Evolutionary conservation across 1,140 invertebrate species (phyloP).

Genomic region (Cardiocondyla obscurior): DNA sequence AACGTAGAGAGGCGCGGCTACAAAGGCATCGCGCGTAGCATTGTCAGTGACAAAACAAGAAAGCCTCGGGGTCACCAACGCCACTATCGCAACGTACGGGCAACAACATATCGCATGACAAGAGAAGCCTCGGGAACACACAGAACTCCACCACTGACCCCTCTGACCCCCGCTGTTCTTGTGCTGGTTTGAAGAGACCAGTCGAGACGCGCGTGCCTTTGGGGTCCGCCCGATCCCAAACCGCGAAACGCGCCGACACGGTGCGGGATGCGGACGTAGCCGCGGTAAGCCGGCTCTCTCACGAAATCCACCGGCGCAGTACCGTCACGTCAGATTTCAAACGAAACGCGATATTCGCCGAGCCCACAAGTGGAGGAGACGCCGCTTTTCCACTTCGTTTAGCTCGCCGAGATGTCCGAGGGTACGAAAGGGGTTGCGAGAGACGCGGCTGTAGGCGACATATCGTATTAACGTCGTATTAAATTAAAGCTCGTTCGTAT

Average conservation of each 20-base stretch:
- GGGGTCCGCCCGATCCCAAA: constrained; percentile 61
- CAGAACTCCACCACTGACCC: constrained; percentile 66
- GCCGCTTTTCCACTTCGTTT: not conserved
- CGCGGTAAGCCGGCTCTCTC: constrained; percentile 50
- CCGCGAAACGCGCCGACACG: constrained; percentile 73
- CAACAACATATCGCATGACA: constrained; percentile 77
- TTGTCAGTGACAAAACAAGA: constrained; percentile 72
- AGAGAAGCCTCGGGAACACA: constrained; percentile 66
- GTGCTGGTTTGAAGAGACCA: constrained; percentile 61
- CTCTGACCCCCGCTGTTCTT: constrained; percentile 73
- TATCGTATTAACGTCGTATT: not conserved
- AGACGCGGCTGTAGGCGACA: not conserved
- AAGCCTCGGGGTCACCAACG: constrained; percentile 60
- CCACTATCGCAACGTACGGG: constrained; percentile 75
- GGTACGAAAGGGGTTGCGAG: not conserved
- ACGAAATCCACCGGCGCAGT: constrained; percentile 54
- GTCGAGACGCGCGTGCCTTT: constrained; percentile 65
- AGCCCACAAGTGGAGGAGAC: constrained; percentile 7
- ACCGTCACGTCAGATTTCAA: constrained; percentile 41
- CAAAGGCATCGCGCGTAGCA: constrained; percentile 63
- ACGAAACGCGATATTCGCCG: constrained; percentile 70
- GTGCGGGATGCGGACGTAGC: constrained; percentile 39
- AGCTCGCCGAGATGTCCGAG: not conserved
- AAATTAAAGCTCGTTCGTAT: not conserved
- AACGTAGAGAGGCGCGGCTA: constrained; percentile 27